A percentile compares a stretch with the other conserved stretches of the same genome.
phyloP scores from a whole-genome alignment of 2,888 invertebrate genomes.

The Lithodes maja region DNA sequence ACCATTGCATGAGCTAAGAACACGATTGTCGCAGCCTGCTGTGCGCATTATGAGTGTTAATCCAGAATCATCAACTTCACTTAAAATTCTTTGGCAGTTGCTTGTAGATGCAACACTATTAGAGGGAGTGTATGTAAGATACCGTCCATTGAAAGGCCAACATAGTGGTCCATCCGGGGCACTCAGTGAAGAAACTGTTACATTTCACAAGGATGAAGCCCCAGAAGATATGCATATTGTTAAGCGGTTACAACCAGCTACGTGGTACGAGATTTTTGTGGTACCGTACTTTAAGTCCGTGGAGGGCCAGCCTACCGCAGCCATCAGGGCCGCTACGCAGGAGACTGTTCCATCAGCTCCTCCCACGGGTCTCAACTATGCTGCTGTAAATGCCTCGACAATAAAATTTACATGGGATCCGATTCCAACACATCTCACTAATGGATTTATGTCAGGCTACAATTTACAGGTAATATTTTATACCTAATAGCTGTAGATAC shows the following conservation, averaged over 20 bases:
- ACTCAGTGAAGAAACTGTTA: slow-evolving; percentile 65
- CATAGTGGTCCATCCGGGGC: slow-evolving; percentile 57
- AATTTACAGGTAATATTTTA: slow-evolving; percentile 53
- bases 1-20: slow-evolving; percentile 59
- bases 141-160: slow-evolving; percentile 72
- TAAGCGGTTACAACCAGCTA: slow-evolving; percentile 87
- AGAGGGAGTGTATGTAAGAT: slow-evolving; percentile 89
- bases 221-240: slow-evolving; percentile 79
- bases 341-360: slow-evolving; percentile 77
- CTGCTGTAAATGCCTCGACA: slow-evolving; percentile 57
- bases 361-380: slow-evolving; percentile 56
- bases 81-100: slow-evolving; percentile 92
- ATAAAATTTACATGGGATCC: slow-evolving; percentile 66
- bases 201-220: slow-evolving; percentile 40
- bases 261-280: slow-evolving; percentile 93
- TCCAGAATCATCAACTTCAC: slow-evolving; percentile 87
- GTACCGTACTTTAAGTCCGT: slow-evolving; percentile 92
- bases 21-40: slow-evolving; percentile 53
- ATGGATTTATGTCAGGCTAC: slow-evolving; percentile 66
- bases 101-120: slow-evolving; percentile 83
- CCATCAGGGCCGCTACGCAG: slow-evolving; percentile 85
- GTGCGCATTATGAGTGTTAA: slow-evolving; percentile 79
- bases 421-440: slow-evolving; percentile 56
- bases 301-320: slow-evolving; percentile 92
- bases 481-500: background rate